Base-by-base conservation (phyloP, 2,113 vertebrate genomes). In the Alouatta palliata region DNA sequence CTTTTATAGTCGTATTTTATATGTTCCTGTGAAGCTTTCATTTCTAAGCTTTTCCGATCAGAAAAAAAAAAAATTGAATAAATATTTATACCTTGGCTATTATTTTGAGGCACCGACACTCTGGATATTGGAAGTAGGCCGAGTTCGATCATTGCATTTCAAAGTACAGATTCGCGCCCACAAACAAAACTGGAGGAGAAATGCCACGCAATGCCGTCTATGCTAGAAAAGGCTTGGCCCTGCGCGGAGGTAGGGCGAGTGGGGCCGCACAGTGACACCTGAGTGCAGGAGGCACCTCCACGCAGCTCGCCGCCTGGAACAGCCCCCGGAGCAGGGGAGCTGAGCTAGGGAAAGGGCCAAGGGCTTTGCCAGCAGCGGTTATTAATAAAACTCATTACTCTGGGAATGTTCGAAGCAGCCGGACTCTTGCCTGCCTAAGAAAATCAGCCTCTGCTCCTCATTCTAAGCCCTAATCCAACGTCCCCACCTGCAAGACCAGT, bases 271-370 rank as follows among this genome's bases (percentile, higher is more conserved):
- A 1, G 25, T 6, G 47, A 83, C 1, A 14, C 4, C 9, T 5
- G 12, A 5, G 9, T 5, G 45, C 16, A 2, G 8, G 1, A 54
- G 17, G 30, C n/a, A 17, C 17, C 27, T 1, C 17, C 3, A 11
- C 14, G 16, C 20, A 12, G 8, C 30, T 43, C 19, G 13, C 37
- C 32, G 21, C 47, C 16, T 4, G 25, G 70, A 47, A 47, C 8
- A 32, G 16, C 21, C 37, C 17, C 11, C n/a, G 45, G 16, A 40
- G 12, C 10, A 10, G 2, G 3, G 8, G 2, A 45, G 19, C 52
- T 40, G 8, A 73, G 32, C 35, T 14, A 58, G 23, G 17, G 8
- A 52, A 52, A 20, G 58, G 40, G 54, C 35, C n/a, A 5, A 9
- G n/a, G 20, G 64, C 8, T 70, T 56, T 91, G 27, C 47, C 47